Base-by-base conservation (phyloP, 2,113 vertebrate genomes). In the Sciurus niger region DNA sequence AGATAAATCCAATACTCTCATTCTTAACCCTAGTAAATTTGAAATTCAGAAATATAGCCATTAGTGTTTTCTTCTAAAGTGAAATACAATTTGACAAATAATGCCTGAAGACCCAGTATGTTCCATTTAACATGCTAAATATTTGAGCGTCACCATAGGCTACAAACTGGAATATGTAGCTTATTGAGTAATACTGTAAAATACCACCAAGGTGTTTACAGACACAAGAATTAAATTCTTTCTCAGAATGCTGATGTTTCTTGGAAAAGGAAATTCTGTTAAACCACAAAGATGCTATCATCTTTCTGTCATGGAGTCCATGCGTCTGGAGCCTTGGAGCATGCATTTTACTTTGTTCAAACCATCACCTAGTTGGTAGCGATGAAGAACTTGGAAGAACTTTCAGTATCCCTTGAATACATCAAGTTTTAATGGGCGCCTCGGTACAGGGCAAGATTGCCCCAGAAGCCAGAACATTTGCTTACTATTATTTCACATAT, bases 21-120 rank as follows among this genome's bases (percentile, higher is more conserved):
- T 51, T 73, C 46, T 84, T 84, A 60, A 53, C 67, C 60, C 25
- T 17, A 58, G 28, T 12, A 43, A 74, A 18, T 53, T 34, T 77
- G 68, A 95, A 72, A 68, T 60, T 96, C 79, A 95, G 92, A 95
- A 90, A 85, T 51, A 22, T 4, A 68, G 20, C 72, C 77, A 70
- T 25, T 63, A 90, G 34, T 55, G 11, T 48, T 92, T 94, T 89
- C 37, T 96, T 60, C 78, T 90, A 46, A 88, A 73, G 51, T 84
- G 60, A 25, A 40, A 3, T 28, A 79, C 51, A 60, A 25, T 51
- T 72, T 84, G 79, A 63, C 34, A 55, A 30, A 37, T 24, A 30
- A 58, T 67, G n/a, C 37, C 24, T 0, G 2, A 86, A 20, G 74
- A 37, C 28, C 43, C 70, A 11, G 11, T 25, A 55, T 84, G 37